These are phyloP conservation scores for Bolinopsis microptera DNA, from an alignment of 37 sponge, comb jelly and placozoan species.

Conservation along the genomic window DNA sequence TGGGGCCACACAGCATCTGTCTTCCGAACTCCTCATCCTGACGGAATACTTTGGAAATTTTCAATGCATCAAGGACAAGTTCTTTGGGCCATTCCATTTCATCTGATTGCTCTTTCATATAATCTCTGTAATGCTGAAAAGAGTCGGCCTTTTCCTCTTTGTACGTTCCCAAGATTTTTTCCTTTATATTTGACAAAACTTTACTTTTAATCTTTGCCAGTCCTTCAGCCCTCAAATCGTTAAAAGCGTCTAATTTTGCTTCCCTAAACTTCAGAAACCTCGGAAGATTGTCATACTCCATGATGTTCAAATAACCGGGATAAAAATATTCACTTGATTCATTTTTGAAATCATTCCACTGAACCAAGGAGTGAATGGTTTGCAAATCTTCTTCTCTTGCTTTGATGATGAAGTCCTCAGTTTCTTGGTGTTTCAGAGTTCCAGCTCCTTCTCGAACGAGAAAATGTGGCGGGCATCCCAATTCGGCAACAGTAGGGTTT, in stretches of 20 bases:
- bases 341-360: not conserved
- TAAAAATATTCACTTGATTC: not conserved
- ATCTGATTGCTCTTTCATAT: not conserved
- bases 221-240: not conserved
- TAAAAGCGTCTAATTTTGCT: not conserved
- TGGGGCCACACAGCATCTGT: too few relatives aligned
- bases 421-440: not conserved
- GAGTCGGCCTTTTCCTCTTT: not conserved
- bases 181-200: not conserved
- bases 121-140: not conserved
- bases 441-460: conserved; percentile 12
- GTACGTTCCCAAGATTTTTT: not conserved
- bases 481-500: too few relatives aligned
- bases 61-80: not conserved
- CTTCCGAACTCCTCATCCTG: too few relatives aligned
- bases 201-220: not conserved
- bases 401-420: not conserved
- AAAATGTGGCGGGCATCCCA: not conserved
- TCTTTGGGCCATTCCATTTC: not conserved
- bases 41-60: not conserved
- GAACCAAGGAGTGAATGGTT: not conserved
- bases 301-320: not conserved
- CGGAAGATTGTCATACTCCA: too few relatives aligned
- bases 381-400: too few relatives aligned
- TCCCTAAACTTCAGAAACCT: not conserved